Evolutionary conservation across 2,888 invertebrate genomes (phyloP).

Genomic region (Asteroscopus sphinx): DNA sequence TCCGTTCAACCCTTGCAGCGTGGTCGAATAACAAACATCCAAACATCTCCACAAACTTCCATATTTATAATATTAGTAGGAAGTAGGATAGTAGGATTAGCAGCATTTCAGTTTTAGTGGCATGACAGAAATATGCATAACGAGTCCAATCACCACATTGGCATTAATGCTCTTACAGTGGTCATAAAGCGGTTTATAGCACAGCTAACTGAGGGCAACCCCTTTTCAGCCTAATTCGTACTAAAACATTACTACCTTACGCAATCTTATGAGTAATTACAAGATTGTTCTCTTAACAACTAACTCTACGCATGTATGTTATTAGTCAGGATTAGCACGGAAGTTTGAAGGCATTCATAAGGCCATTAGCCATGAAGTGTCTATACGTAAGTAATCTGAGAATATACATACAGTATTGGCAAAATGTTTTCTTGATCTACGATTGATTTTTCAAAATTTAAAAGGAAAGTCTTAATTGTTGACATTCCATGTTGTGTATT

Average conservation of each 20-base stretch:
- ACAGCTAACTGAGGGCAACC: constrained; percentile 52
- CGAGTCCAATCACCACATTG: constrained; percentile 64
- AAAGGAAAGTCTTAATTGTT: no score
- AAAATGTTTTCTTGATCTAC: no score
- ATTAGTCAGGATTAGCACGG: no score
- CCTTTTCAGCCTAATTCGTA: constrained; percentile 36
- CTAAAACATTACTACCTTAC: constrained; percentile 50
- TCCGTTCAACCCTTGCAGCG: no score
- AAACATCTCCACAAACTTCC: no score
- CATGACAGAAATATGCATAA: constrained; percentile 60
- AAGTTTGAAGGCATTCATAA: constrained; percentile 28
- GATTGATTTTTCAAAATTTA: no score
- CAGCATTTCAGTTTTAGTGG: constrained; percentile 52
- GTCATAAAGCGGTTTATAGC: constrained; percentile 67
- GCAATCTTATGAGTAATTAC: constrained; percentile 46
- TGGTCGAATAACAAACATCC: no score
- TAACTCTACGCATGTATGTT: constrained; percentile 11
- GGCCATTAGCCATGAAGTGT: not conserved
- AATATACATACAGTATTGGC: not conserved
- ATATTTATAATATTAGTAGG: no score
- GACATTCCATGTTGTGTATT: no score
- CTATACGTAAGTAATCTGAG: not conserved
- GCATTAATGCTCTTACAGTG: constrained; percentile 59
- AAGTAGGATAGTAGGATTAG: no score
- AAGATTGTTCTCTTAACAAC: constrained; percentile 22